These are phyloP conservation scores for Amiota mariae DNA, from an alignment of 2,888 invertebrate species.

Conservation along the genomic window DNA sequence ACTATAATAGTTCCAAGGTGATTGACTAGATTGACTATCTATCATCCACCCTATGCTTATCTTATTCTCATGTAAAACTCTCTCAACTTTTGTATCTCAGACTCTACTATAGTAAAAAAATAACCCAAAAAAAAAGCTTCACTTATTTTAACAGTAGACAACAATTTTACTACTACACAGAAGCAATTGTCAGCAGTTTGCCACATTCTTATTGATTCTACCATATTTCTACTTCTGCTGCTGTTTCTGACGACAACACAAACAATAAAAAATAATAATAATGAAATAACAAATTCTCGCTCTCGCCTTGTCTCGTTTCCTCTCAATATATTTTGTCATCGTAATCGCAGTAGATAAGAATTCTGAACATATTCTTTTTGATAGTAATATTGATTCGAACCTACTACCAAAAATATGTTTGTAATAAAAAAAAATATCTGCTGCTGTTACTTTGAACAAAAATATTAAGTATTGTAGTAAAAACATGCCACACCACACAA, in stretches of 20 bases:
- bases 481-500: not conserved
- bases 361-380: slow-evolving; percentile 47
- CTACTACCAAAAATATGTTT: slow-evolving; percentile 39
- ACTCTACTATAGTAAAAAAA: too few relatives aligned
- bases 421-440: slow-evolving; percentile 37
- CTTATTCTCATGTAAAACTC: too few relatives aligned
- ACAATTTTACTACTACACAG: too few relatives aligned
- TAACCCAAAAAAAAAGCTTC: too few relatives aligned
- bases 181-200: too few relatives aligned
- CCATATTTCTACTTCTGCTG: slow-evolving; percentile 30
- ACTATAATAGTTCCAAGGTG: too few relatives aligned
- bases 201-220: not conserved
- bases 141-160: too few relatives aligned
- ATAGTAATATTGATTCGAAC: slow-evolving; percentile 65
- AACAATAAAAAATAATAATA: slow-evolving; percentile 43
- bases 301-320: slow-evolving; percentile 51
- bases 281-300: slow-evolving; percentile 63
- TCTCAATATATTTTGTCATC: slow-evolving; percentile 15
- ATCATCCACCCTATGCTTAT: too few relatives aligned
- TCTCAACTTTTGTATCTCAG: too few relatives aligned
- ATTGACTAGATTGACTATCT: too few relatives aligned
- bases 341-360: too few relatives aligned
- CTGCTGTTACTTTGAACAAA: slow-evolving; percentile 32
- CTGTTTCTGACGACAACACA: slow-evolving; percentile 59
- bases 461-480: not conserved